phyloP scores from a whole-genome alignment of 2,113 vertebrate species.

The Syngnathus typhle region DNA sequence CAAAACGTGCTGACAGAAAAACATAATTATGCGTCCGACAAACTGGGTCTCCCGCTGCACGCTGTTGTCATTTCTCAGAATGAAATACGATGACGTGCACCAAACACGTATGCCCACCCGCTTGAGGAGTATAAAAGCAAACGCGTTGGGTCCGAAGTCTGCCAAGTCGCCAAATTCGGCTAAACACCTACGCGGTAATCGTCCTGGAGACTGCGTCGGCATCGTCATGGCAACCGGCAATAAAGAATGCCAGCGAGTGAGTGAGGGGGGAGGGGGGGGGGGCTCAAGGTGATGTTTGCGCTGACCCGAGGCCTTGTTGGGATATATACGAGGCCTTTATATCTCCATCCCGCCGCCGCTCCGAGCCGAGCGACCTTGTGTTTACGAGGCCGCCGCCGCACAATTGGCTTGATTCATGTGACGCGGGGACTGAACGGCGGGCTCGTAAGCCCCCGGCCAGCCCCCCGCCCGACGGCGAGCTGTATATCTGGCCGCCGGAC shows the following conservation, averaged over 20 bases:
- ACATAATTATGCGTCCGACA: no score
- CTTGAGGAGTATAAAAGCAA: no score
- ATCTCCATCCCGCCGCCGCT: conserved; percentile 47
- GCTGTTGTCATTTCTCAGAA: no score
- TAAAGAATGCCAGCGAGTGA: neutral
- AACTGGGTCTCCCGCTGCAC: no score
- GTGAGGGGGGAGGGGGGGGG: conserved; percentile 26
- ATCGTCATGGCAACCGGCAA: neutral
- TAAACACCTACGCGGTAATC: no score
- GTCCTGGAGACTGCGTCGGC: neutral
- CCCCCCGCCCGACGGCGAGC: conserved; percentile 27
- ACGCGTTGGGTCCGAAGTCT: no score
- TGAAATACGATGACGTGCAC: no score
- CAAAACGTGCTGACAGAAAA: no score
- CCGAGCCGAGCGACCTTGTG: conserved; percentile 46
- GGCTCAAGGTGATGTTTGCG: conserved; percentile 56
- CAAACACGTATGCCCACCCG: no score
- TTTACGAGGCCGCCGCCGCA: conserved; percentile 54
- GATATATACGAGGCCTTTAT: conserved; percentile 64
- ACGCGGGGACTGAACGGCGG: conserved; percentile 56
- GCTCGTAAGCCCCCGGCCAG: conserved; percentile 35
- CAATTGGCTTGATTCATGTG: conserved; percentile 63
- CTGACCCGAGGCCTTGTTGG: conserved; percentile 60
- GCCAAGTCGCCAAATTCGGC: no score
- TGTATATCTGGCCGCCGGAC: conserved; percentile 36